Conservation (phyloP, 2,888 invertebrate genomes). For the Rhagonycha fulva region DNA sequence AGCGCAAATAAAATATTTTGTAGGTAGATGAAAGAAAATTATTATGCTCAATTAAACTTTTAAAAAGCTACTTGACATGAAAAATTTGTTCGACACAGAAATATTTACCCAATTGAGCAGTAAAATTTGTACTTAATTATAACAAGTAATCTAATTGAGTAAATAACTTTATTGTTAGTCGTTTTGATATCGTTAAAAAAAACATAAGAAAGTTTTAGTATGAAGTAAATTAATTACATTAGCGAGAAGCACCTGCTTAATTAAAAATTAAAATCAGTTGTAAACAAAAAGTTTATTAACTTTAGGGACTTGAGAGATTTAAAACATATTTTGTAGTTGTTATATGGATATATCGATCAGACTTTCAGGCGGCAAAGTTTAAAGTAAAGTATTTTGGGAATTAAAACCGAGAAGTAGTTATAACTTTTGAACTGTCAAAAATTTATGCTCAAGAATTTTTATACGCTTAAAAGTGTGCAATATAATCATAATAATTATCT, state of each 20-base stretch:
- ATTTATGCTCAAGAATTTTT: not conserved
- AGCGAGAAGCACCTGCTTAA: not conserved
- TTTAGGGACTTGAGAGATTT: not conserved
- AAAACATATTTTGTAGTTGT: not conserved
- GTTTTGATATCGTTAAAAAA: not conserved
- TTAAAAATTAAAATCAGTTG: not conserved
- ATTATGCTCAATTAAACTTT: not conserved
- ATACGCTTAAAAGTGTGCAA: not conserved
- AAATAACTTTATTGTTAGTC: not conserved
- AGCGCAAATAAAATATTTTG: not conserved
- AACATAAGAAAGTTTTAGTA: not conserved
- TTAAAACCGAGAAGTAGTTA: slow-evolving; percentile 1
- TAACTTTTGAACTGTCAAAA: not conserved
- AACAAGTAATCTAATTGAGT: not conserved
- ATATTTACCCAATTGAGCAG: not conserved
- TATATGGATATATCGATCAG: slow-evolving; percentile 1
- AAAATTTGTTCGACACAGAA: not conserved
- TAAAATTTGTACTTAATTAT: not conserved
- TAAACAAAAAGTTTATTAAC: not conserved
- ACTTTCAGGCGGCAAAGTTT: slow-evolving; percentile 1
- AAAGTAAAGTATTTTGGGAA: not conserved
- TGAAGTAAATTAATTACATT: not conserved
- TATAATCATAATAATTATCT: not conserved
- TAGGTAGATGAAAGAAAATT: not conserved
- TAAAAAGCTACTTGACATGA: not conserved